phyloP scores from a whole-genome alignment of 2,113 vertebrate genomes.

The Perca schrenkii region DNA sequence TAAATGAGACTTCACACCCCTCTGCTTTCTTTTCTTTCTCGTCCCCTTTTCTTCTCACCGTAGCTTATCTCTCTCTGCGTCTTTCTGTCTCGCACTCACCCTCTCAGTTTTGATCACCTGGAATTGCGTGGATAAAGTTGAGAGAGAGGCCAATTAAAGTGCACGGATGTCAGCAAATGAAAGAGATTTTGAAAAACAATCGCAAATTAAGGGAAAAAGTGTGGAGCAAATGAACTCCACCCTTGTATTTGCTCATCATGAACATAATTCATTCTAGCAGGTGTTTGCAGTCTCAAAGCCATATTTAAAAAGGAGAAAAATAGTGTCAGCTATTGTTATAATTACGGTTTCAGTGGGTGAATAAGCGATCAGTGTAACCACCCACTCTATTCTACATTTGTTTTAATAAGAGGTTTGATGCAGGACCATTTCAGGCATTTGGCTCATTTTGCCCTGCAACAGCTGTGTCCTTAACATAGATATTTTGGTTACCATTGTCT shows the following conservation, averaged over 20 bases:
- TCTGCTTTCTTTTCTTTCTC: slow-evolving; percentile 31
- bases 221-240: slow-evolving; percentile 1
- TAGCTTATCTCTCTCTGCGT: not conserved
- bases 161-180: slow-evolving; percentile 34
- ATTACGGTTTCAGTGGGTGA: slow-evolving; percentile 56
- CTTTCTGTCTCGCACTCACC: slow-evolving; percentile 8
- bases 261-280: slow-evolving; percentile 38
- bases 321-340: slow-evolving; percentile 52
- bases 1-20: slow-evolving; percentile 64
- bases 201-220: not conserved
- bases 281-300: slow-evolving; percentile 51
- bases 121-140: not conserved
- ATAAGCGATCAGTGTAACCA: slow-evolving; percentile 37
- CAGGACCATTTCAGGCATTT: slow-evolving; percentile 47
- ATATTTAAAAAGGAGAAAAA: slow-evolving; percentile 53
- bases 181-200: not conserved
- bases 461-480: slow-evolving; percentile 60
- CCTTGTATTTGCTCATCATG: slow-evolving; percentile 14
- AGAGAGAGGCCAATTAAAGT: slow-evolving; percentile 9
- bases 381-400: slow-evolving; percentile 53
- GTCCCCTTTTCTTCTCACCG: not conserved
- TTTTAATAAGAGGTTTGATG: slow-evolving; percentile 62
- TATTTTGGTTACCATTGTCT: slow-evolving; percentile 38
- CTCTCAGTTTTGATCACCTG: slow-evolving; percentile 6
- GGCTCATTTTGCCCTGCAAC: slow-evolving; percentile 45